A percentile compares a stretch with the other conserved stretches of the same genome.
These are phyloP conservation scores for Echiichthys vipera DNA, from an alignment of 2,797 vertebrate species.

Conservation along the genomic window DNA sequence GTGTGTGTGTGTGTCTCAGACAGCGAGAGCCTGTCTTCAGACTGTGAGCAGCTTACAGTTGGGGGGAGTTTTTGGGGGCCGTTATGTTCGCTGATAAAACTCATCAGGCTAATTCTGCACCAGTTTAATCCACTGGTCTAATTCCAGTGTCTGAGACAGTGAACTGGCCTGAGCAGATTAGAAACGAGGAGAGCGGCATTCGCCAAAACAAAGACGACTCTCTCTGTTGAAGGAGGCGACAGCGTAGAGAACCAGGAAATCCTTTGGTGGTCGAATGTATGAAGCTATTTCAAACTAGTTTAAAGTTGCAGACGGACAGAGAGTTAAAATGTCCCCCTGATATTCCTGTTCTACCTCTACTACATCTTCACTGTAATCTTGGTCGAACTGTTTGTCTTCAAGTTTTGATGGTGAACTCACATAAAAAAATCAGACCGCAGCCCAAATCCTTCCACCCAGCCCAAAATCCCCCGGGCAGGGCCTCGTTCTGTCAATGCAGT, in stretches of 20 bases:
- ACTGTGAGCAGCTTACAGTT: constrained; percentile 76
- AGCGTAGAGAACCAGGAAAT: not conserved
- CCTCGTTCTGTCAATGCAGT: constrained; percentile 24
- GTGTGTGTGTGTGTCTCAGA: constrained; percentile 55
- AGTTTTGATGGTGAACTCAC: constrained; percentile 39
- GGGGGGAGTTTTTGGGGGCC: constrained; percentile 52
- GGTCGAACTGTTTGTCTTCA: constrained; percentile 22
- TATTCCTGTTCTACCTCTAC: not conserved
- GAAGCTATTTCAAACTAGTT: not conserved
- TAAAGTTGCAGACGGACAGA: not conserved
- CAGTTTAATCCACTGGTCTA: constrained; percentile 78
- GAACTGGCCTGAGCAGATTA: constrained; percentile 71
- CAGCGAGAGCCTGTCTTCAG: constrained; percentile 68
- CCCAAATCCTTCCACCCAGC: constrained; percentile 63
- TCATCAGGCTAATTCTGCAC: constrained; percentile 76
- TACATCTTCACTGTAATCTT: constrained; percentile 31
- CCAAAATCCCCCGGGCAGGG: constrained; percentile 47
- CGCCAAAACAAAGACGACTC: constrained; percentile 70
- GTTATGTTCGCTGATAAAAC: constrained; percentile 49
- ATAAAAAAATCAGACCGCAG: constrained; percentile 45
- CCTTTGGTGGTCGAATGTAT: not conserved
- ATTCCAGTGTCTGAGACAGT: constrained; percentile 71
- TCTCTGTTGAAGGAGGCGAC: constrained; percentile 26
- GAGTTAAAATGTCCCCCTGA: not conserved
- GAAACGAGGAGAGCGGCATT: constrained; percentile 25